Evolutionary conservation across 2,113 vertebrate species (phyloP).

Genomic region (Balaenoptera acutorostrata): DNA sequence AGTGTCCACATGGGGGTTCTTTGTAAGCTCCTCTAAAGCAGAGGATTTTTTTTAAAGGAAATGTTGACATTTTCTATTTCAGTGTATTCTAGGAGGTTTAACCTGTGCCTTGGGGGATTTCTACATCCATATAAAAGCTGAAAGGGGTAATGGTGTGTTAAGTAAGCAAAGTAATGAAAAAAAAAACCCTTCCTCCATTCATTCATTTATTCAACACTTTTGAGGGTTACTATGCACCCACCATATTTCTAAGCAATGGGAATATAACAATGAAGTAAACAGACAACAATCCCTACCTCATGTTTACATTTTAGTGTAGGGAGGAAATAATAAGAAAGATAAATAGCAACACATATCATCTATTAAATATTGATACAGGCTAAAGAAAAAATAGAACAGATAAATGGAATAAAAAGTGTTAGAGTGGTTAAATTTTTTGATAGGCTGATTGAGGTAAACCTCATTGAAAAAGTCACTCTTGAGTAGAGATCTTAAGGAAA

Average conservation of each 20-base stretch:
- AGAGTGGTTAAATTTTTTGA: background rate
- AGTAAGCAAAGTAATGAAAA: background rate
- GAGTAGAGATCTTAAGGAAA: background rate
- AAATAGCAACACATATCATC: background rate
- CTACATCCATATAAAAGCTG: background rate
- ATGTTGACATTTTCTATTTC: background rate
- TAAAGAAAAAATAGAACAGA: background rate
- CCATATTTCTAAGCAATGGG: background rate
- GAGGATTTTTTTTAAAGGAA: background rate
- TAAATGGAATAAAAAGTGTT: background rate
- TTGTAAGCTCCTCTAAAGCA: background rate
- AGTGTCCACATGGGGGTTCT: background rate
- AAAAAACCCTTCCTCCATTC: background rate
- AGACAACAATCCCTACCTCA: background rate
- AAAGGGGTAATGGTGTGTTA: background rate
- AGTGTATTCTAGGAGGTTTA: background rate
- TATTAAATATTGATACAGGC: background rate
- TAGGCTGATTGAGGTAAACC: background rate
- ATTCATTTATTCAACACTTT: background rate
- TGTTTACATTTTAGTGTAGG: background rate
- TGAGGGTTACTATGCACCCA: background rate
- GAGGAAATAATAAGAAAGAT: background rate
- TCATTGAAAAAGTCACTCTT: background rate
- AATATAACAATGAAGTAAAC: background rate
- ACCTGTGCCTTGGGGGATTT: background rate